Percentiles rank a stretch among this genome's conserved stretches.
Conservation (phyloP, 2,888 invertebrate species). For the Schrankia costaestrigalis region DNA sequence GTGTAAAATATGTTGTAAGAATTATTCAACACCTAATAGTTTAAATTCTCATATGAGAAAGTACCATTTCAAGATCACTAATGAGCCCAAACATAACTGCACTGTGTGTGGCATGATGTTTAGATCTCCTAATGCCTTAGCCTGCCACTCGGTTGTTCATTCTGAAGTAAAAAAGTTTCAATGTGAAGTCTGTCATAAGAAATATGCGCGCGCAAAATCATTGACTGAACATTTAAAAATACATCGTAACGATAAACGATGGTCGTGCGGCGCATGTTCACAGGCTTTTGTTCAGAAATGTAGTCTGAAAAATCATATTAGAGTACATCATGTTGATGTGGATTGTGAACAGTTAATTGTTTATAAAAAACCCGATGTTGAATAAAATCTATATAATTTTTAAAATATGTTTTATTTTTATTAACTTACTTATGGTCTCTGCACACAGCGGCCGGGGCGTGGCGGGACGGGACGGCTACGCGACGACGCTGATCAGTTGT, state of each 20-base stretch:
- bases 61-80: conserved; percentile 17
- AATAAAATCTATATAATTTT: too few species aligned
- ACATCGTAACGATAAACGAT: conserved; percentile 42
- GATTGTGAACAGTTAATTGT: conserved; percentile 20
- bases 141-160: conserved; percentile 18
- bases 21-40: conserved; percentile 16
- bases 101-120: conserved; percentile 20
- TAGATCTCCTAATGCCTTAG: conserved; percentile 10
- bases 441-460: too few species aligned
- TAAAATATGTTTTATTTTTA: too few species aligned
- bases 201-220: conserved; percentile 36
- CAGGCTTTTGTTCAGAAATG: conserved; percentile 46
- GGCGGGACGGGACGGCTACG: too few species aligned
- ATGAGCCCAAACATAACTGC: conserved; percentile 19
- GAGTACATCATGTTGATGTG: conserved; percentile 22
- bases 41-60: conserved; percentile 22
- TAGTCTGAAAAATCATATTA: conserved; percentile 41
- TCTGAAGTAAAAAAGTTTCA: conserved; percentile 50
- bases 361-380: conserved; percentile 15
- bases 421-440: too few species aligned
- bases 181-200: conserved; percentile 58
- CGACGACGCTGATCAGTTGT: too few species aligned
- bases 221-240: conserved; percentile 40
- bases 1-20: conserved; percentile 27
- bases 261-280: conserved; percentile 35